Evolutionary conservation across 2,113 vertebrate species (phyloP).

Genomic region (Acrocephalus kingi): DNA sequence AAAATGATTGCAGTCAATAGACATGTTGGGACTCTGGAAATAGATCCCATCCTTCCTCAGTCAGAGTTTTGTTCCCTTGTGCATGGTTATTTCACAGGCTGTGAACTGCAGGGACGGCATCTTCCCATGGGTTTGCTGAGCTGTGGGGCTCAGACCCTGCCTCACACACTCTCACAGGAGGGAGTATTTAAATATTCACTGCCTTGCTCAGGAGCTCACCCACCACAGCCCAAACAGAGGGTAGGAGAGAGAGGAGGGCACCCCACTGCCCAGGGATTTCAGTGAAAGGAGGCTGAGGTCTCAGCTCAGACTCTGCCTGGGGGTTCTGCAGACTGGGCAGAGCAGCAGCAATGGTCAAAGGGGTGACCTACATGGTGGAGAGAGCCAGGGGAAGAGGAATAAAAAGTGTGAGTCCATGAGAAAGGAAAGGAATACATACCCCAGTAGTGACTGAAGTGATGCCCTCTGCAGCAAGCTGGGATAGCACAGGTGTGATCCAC

Average conservation of each 20-base stretch:
- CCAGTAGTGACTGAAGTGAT: rapidly evolving
- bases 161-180: rapidly evolving
- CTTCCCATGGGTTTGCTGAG: neutral
- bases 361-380: neutral
- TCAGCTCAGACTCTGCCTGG: neutral
- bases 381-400: neutral
- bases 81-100: neutral
- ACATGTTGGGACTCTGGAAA: neutral
- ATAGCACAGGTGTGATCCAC: neutral
- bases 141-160: neutral
- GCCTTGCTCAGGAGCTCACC: neutral
- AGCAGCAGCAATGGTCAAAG: neutral
- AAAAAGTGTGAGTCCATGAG: neutral
- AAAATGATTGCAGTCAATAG: neutral
- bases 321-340: rapidly evolving
- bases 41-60: neutral
- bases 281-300: neutral
- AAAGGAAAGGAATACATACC: neutral
- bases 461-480: rapidly evolving
- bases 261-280: neutral
- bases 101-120: neutral
- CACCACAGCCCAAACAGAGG: neutral
- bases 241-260: neutral
- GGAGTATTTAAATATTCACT: neutral
- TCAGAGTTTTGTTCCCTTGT: neutral